A percentile compares a stretch with the other conserved stretches of the same genome.
Evolutionary conservation across 2,113 vertebrate species (phyloP).

Genomic region (Bubalus kerabau): DNA sequence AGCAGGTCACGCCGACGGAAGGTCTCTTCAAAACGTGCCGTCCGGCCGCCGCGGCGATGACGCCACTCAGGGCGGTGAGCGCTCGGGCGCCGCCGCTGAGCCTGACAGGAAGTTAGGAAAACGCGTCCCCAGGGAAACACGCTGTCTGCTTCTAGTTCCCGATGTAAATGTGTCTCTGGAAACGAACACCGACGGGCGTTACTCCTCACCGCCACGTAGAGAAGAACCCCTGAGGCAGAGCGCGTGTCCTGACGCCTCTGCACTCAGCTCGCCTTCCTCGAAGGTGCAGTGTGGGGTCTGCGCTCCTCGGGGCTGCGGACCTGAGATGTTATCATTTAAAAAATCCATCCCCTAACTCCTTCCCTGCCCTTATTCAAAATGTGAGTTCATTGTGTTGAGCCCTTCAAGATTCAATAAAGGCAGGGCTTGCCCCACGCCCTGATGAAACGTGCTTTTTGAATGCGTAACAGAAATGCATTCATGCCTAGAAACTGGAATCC

Average conservation of each 20-base stretch:
- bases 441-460: background rate
- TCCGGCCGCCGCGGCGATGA: background rate
- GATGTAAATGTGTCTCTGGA: background rate
- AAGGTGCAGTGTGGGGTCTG: background rate
- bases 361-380: background rate
- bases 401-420: background rate
- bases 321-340: background rate
- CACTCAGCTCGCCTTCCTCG: background rate
- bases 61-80: too few species aligned
- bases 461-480: background rate
- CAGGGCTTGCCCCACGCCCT: background rate
- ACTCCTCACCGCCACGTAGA: background rate
- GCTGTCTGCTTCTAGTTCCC: background rate
- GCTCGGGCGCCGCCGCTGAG: background rate
- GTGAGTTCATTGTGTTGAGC: background rate
- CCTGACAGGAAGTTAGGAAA: background rate
- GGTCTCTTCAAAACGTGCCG: background rate
- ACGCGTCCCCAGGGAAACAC: background rate
- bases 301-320: background rate
- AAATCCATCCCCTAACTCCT: background rate
- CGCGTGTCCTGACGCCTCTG: background rate
- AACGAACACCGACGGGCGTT: background rate
- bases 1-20: background rate
- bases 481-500: background rate
- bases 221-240: background rate